These are phyloP conservation scores for Arrhopalites spinosus DNA, from an alignment of 2,888 invertebrate genomes.

Conservation along the genomic window DNA sequence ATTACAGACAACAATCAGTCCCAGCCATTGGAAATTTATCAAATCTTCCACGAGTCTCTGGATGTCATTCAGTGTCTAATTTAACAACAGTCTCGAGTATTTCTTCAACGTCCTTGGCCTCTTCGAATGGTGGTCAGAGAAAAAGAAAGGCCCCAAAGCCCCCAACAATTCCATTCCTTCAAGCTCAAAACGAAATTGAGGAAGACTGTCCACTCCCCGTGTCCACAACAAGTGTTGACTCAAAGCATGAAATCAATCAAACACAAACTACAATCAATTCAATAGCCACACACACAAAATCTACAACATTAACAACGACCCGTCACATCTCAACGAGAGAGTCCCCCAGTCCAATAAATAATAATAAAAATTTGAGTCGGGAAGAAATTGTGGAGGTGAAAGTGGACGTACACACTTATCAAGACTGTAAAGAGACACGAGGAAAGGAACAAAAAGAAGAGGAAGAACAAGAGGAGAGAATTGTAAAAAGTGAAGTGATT, in stretches of 20 bases:
- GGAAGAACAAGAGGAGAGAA: too few relatives aligned
- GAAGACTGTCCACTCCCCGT: slow-evolving; percentile 41
- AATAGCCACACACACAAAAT: background rate
- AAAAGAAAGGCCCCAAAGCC: slow-evolving; percentile 68
- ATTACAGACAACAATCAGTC: slow-evolving; percentile 28
- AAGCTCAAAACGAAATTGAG: slow-evolving; percentile 46
- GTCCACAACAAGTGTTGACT: slow-evolving; percentile 12
- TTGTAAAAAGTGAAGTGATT: background rate
- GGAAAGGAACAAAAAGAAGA: background rate
- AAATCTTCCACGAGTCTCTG: background rate
- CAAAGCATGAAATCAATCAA: too few relatives aligned
- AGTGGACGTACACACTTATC: slow-evolving; percentile 48
- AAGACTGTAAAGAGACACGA: slow-evolving; percentile 10
- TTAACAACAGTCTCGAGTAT: slow-evolving; percentile 56
- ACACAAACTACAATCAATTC: slow-evolving; percentile 42
- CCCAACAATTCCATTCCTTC: slow-evolving; percentile 58
- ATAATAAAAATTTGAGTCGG: background rate
- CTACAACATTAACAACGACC: background rate
- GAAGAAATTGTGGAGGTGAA: slow-evolving; percentile 40
- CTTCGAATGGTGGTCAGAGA: slow-evolving; percentile 59
- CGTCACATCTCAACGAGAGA: background rate
- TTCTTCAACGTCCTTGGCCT: slow-evolving; percentile 57
- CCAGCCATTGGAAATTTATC: background rate
- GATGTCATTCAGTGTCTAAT: slow-evolving; percentile 46
- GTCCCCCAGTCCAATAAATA: background rate